Evolutionary conservation across 23 tunicate species (phyloP).

Genomic region (Aplidium turbinatum): DNA sequence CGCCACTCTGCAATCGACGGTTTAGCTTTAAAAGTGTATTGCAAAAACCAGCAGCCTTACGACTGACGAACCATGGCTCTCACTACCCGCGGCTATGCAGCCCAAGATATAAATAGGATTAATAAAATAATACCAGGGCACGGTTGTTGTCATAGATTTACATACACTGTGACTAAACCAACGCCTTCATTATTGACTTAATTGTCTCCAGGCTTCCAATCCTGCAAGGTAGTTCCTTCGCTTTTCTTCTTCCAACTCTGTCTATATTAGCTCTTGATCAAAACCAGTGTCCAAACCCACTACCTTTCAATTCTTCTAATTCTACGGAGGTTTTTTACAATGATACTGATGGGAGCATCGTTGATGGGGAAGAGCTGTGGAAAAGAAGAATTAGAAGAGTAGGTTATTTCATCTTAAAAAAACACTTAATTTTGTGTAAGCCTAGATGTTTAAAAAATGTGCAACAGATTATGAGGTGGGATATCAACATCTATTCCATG

Average conservation of each 20-base stretch:
- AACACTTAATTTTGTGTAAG: not conserved
- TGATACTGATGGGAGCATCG: slow-evolving; percentile 62
- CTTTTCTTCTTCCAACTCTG: slow-evolving; percentile 56
- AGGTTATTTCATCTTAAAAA: not conserved
- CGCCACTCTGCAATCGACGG: too few species aligned
- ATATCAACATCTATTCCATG: too few species aligned
- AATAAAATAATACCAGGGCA: too few species aligned
- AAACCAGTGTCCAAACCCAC: slow-evolving; percentile 63
- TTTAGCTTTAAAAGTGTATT: too few species aligned
- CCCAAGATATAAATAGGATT: too few species aligned
- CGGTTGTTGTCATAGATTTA: too few species aligned
- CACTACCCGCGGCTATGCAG: too few species aligned
- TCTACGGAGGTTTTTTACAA: slow-evolving; percentile 47
- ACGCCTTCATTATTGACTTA: not conserved
- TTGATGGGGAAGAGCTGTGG: slow-evolving; percentile 78
- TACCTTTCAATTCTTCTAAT: slow-evolving; percentile 30
- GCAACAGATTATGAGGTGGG: too few species aligned
- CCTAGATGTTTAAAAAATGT: too few species aligned
- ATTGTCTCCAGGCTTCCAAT: slow-evolving; percentile 68
- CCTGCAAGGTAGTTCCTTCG: slow-evolving; percentile 81
- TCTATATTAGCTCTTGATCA: slow-evolving; percentile 62
- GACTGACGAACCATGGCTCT: too few species aligned
- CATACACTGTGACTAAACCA: too few species aligned
- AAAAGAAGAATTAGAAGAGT: slow-evolving; percentile 74
- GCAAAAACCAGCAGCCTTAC: too few species aligned